phyloP scores from a whole-genome alignment of 2,888 invertebrate genomes.

The Corbicula japonica region DNA sequence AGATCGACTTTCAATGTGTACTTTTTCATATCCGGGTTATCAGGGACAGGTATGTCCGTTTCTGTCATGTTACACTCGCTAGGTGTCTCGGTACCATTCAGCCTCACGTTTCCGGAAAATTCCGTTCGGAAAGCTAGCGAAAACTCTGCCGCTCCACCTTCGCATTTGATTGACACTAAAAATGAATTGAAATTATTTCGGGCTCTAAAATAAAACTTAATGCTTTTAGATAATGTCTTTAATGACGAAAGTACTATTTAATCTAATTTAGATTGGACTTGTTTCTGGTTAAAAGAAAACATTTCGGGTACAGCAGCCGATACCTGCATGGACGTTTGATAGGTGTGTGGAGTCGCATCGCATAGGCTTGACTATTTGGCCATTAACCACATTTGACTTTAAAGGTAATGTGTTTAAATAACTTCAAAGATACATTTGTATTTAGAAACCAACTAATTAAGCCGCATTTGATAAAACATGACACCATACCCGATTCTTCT shows the following conservation, averaged over 20 bases:
- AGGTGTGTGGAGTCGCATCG: too few species aligned
- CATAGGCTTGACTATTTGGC: too few species aligned
- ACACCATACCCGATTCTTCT: constrained; percentile 5
- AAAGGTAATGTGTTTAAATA: not conserved
- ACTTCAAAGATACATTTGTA: not conserved
- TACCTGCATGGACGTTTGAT: too few species aligned
- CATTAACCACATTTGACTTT: too few species aligned
- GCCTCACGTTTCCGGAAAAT: constrained; percentile 12
- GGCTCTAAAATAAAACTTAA: too few species aligned
- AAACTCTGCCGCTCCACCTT: constrained; percentile 4
- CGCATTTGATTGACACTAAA: constrained; percentile 13
- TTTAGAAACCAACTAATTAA: not conserved
- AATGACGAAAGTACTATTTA: too few species aligned
- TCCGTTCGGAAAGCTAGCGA: not conserved
- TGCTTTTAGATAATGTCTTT: too few species aligned
- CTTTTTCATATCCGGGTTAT: not conserved
- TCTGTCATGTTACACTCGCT: not conserved
- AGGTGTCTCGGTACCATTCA: not conserved
- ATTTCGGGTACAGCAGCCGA: too few species aligned
- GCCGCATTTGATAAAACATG: not conserved
- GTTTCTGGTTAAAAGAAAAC: too few species aligned
- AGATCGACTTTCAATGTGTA: not conserved
- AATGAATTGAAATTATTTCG: too few species aligned
- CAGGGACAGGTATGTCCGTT: not conserved
- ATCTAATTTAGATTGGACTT: too few species aligned